These are phyloP conservation scores for Apostichopus leukothele DNA, from an alignment of 53 echinoderm and acorn worm species.

Conservation along the genomic window DNA sequence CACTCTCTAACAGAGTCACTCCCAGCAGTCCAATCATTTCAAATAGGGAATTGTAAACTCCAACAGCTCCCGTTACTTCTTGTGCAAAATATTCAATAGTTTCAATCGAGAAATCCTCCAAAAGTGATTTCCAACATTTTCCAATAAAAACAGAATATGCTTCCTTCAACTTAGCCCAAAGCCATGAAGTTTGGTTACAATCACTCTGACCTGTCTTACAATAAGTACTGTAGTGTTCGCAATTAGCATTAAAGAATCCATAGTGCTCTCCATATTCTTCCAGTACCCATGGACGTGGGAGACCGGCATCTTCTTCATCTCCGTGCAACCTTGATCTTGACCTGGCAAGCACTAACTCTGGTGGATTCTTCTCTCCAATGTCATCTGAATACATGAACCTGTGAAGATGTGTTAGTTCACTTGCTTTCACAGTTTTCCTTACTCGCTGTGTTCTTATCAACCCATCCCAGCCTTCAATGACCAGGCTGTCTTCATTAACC, in stretches of 20 bases:
- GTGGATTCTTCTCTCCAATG: neutral
- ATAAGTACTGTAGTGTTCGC: constrained; percentile 11
- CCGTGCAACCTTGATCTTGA: neutral
- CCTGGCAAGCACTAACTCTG: neutral
- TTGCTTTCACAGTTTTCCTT: neutral
- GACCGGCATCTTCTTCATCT: neutral
- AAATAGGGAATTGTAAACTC: neutral
- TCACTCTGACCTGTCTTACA: neutral
- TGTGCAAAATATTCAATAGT: neutral
- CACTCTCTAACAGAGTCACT: neutral
- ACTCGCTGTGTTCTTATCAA: neutral
- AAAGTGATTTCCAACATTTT: neutral
- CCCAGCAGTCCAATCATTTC: constrained; percentile 2
- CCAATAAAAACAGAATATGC: neutral
- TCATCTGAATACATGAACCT: neutral
- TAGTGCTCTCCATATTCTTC: neutral
- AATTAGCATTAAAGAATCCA: constrained; percentile 20
- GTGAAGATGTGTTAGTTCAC: neutral
- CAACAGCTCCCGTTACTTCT: neutral
- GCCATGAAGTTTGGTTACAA: neutral
- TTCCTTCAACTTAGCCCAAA: neutral
- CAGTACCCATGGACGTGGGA: neutral
- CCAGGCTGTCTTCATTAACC: neutral
- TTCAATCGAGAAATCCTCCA: neutral
- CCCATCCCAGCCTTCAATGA: constrained; percentile 25